Conservation (phyloP, 37 sponge, comb jelly and placozoan species). For the Theonella swinhoei region DNA sequence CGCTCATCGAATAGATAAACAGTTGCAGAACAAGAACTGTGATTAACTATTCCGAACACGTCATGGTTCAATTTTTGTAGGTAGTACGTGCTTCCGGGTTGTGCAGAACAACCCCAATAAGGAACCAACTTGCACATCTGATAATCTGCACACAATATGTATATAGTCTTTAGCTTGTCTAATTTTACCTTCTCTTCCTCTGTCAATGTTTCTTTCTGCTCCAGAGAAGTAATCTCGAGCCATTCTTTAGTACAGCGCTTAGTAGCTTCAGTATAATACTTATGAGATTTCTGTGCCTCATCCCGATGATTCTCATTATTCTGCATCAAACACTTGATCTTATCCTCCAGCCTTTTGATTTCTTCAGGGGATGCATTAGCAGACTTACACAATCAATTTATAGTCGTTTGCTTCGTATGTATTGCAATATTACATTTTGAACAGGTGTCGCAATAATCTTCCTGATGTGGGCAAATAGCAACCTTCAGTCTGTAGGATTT, state of each 20-base stretch:
- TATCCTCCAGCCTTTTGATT: too few species aligned
- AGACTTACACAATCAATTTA: slow-evolving; percentile 44
- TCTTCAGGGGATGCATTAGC: slow-evolving; percentile 1
- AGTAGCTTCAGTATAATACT: slow-evolving; percentile 5
- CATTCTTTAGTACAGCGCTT: neutral
- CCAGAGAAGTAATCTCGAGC: neutral
- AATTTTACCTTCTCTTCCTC: neutral
- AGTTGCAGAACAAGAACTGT: neutral
- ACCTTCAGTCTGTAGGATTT: slow-evolving; percentile 35
- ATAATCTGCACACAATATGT: slow-evolving; percentile 46
- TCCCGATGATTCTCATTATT: slow-evolving; percentile 24
- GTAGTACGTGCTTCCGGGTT: slow-evolving; percentile 42
- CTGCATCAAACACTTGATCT: neutral
- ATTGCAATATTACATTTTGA: slow-evolving; percentile 5
- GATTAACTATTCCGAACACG: slow-evolving; percentile 43
- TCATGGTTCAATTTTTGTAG: too few species aligned
- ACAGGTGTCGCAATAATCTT: slow-evolving; percentile 38
- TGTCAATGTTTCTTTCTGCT: neutral
- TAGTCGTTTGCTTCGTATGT: slow-evolving; percentile 49
- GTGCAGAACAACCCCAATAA: slow-evolving; percentile 46
- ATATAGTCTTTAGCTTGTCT: neutral
- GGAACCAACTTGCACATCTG: slow-evolving; percentile 60
- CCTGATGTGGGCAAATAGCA: too few species aligned
- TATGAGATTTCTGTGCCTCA: slow-evolving; percentile 15
- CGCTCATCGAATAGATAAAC: slow-evolving; percentile 35